A percentile compares a stretch with the other conserved stretches of the same genome.
These are phyloP conservation scores for Chymomyza fuscimana DNA, from an alignment of 2,888 invertebrate species.

Conservation along the genomic window DNA sequence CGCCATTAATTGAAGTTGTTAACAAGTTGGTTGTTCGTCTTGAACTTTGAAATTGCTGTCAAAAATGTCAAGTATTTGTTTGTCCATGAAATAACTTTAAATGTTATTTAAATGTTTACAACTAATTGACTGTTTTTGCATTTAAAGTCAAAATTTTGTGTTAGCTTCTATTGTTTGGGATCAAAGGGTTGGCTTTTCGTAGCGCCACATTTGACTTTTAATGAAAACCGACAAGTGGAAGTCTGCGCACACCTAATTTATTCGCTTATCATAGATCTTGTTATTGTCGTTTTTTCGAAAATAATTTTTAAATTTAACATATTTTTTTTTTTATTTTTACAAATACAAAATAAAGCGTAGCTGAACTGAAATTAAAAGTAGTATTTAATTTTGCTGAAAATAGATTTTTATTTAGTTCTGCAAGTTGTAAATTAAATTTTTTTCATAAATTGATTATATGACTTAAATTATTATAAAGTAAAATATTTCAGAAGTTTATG, in stretches of 20 bases:
- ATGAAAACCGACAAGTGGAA: not conserved
- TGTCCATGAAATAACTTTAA: not conserved
- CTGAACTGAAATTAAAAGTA: not conserved
- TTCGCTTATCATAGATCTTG: not conserved
- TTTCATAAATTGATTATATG: no score
- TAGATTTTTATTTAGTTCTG: not conserved
- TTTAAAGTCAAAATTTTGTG: not conserved
- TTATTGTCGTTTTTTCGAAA: not conserved
- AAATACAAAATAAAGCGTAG: not conserved
- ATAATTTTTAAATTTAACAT: not conserved
- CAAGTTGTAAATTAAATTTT: no score
- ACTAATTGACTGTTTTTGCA: not conserved
- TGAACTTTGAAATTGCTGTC: not conserved
- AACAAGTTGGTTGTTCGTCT: not conserved
- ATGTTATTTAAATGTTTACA: not conserved
- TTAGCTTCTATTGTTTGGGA: not conserved
- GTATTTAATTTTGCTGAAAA: not conserved
- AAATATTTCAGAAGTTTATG: no score
- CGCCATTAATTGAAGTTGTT: not conserved
- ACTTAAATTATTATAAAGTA: no score
- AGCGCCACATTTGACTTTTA: not conserved
- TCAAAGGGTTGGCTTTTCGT: not conserved
- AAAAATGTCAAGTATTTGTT: not conserved
- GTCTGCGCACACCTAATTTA: not conserved
- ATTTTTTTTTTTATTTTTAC: not conserved